Base-by-base conservation (phyloP, 2,888 invertebrate species). In the Drosophila picticornis region DNA sequence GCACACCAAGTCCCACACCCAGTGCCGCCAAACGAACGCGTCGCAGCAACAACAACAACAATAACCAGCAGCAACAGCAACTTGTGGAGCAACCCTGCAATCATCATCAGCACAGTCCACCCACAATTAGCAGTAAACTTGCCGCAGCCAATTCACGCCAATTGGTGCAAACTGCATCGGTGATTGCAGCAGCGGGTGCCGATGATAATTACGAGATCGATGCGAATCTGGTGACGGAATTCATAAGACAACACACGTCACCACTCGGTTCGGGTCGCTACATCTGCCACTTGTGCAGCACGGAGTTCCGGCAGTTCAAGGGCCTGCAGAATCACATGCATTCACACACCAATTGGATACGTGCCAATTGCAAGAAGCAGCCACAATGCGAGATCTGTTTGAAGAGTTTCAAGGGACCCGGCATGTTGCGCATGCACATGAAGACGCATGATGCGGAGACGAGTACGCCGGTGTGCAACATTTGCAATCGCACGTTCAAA, bases 371-470 rank as follows among this genome's bases (percentile, higher is more conserved):
- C 91, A 95, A 95, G 93, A 95, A 95, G 84, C 95, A 95, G 29
- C 95, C 95, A 2, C 94, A 94, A 92, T 95, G 95, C 84, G 93
- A 94, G 22, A 94, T 95, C 52, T 95, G 95, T 74, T 93, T 94
- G 43, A 94, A 95, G 90, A 94, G 95, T 72, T 95, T 95, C 80
- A 95, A 95, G 94, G 95, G 95, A 10, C 95, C 95, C 0, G 95
- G 95, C 22, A 95, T 95, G 95, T 90, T 95, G 38, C 95, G 95
- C 81, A 95, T 95, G 95, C 95, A 95, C 86, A 95, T 95, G 95
- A 94, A 95, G 13, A 95, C 95, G 0, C 95, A 95, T 91, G 90
- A 94, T 80, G 94, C 95, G 0, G 94, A 95, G 0, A 94, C 94
- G 1, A 94, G 94, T 81, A 94, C 94, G 75, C 95, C 95, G 1